These are phyloP conservation scores for Hestina assimilis DNA, from an alignment of 1,140 invertebrate genomes.

Conservation along the genomic window DNA sequence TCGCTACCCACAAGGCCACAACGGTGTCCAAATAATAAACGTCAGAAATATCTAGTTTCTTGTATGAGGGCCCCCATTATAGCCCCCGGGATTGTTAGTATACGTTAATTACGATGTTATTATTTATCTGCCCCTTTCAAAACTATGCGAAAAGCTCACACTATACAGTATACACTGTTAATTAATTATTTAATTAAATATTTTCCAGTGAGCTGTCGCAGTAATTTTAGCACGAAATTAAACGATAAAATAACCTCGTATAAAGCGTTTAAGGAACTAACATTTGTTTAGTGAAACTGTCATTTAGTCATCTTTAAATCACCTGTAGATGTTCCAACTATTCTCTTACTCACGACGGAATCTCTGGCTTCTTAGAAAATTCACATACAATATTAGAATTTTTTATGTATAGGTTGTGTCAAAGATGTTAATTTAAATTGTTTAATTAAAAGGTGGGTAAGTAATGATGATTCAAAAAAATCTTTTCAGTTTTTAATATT, in stretches of 20 bases:
- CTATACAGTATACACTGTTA: background rate
- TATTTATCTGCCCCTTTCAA: no score
- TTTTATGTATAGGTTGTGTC: background rate
- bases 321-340: conserved; percentile 16
- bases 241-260: conserved; percentile 9
- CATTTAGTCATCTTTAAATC: conserved; percentile 21
- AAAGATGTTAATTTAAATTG: no score
- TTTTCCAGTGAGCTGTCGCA: background rate
- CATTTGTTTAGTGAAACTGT: conserved; percentile 2
- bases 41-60: no score
- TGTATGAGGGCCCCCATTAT: no score
- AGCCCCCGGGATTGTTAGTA: no score
- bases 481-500: no score
- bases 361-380: conserved; percentile 10
- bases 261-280: background rate
- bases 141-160: no score
- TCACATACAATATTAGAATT: background rate
- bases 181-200: background rate
- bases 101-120: no score
- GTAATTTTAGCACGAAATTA: background rate
- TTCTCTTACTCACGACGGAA: conserved; percentile 9
- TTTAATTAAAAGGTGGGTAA: no score
- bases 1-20: no score
- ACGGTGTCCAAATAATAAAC: no score
- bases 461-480: no score